These are phyloP conservation scores for Harpegnathos saltator DNA, from an alignment of 1,140 invertebrate species.

Conservation along the genomic window DNA sequence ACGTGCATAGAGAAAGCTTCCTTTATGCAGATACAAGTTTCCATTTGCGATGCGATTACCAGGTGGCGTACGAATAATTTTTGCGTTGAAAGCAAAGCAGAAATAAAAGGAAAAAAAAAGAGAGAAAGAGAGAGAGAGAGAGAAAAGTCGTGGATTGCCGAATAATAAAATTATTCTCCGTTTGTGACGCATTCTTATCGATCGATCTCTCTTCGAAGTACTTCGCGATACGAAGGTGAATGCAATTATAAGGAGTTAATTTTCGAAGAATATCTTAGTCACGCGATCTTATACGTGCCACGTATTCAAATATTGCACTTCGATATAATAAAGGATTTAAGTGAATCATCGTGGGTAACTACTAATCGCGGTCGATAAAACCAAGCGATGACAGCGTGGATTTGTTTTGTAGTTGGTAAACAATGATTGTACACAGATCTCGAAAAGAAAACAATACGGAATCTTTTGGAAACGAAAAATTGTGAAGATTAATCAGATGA, in stretches of 20 bases:
- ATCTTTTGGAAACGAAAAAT: too few relatives aligned
- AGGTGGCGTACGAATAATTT: not conserved
- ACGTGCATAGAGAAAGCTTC: constrained; percentile 68
- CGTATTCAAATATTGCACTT: constrained; percentile 37
- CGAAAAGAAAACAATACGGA: too few relatives aligned
- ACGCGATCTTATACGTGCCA: constrained; percentile 34
- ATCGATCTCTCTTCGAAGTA: constrained; percentile 43
- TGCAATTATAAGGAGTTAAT: constrained; percentile 8
- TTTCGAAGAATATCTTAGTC: constrained; percentile 42
- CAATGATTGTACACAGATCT: not conserved
- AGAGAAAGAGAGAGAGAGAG: too few relatives aligned
- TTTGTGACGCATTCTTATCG: constrained; percentile 27
- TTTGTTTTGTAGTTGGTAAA: not conserved
- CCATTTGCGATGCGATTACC: not conserved
- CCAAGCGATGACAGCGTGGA: not conserved
- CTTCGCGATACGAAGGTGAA: constrained; percentile 44
- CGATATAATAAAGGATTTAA: constrained; percentile 3
- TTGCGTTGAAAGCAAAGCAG: constrained; percentile 11
- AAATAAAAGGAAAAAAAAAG: too few relatives aligned
- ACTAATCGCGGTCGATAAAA: constrained; percentile 13
- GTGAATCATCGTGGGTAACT: constrained; percentile 21
- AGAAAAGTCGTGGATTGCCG: constrained; percentile 2
- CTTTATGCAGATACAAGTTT: constrained; percentile 23
- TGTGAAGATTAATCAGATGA: too few relatives aligned
- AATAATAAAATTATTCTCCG: constrained; percentile 37